Conservation (phyloP, 1,140 invertebrate genomes). For the Coenobita brevimanus region DNA sequence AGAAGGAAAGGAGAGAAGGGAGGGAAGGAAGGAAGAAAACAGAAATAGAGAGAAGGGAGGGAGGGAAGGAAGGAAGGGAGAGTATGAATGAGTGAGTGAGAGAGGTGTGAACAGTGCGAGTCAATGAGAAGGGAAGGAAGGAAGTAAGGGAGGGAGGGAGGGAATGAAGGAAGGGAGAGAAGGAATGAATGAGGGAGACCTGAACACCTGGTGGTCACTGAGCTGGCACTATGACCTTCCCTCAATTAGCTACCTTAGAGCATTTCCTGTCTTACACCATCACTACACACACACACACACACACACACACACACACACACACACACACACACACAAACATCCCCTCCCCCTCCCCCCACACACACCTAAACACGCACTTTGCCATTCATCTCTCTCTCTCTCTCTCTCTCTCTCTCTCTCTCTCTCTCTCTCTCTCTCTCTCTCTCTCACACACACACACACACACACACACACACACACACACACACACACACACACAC, state of each 20-base stretch:
- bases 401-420: no score
- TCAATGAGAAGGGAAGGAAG: no score
- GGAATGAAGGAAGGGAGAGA: conserved; percentile 1
- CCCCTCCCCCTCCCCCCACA: no score
- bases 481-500: not conserved
- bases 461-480: not conserved
- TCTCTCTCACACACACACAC: not conserved
- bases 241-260: not conserved
- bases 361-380: no score
- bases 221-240: not conserved
- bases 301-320: not conserved
- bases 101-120: not conserved
- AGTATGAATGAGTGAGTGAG: not conserved
- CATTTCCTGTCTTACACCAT: not conserved
- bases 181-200: not conserved
- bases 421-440: no score
- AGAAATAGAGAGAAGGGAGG: no score
- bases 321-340: no score
- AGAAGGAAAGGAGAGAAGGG: no score
- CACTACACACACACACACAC: no score
- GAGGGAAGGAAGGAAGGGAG: not conserved
- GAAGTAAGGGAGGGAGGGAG: conserved; percentile 15
- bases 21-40: no score
- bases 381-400: no score
- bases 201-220: no score